Evolutionary conservation across 2,888 invertebrate species (phyloP), one percentile per base, ranked within the genome.

Genomic region (Apantesis nais): DNA sequence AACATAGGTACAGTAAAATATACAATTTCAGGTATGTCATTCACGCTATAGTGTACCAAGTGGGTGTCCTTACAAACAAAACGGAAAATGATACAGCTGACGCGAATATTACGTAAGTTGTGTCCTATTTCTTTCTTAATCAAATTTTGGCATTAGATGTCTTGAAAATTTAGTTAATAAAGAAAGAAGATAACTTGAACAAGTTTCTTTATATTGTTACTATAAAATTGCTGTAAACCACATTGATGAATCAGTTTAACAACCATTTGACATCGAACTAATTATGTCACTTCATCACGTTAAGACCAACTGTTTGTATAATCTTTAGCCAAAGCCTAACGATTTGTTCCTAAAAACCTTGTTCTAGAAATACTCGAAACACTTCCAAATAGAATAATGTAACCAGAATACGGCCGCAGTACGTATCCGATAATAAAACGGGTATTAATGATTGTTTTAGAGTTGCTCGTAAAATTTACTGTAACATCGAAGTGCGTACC

Each of bases 361-460:
- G 4, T 44, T 63, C 29, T 63, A 29, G 63, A 44, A 44, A 41
- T 39, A 29, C 12, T 9, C 11, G 3, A 39, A 34, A 58, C 34
- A 29, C 39, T 58, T 65, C 25, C 55, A 37, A 37, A 37, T 37
- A 25, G 55, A 25, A 25, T 7, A 22, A 58, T 39, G 5, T 31
- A 39, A 67, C 67, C 72, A 77, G 85, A 86, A 84, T 83, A 86
- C 75, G 66, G 70, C 77, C 77, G 72, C 79, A 74, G 69, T 61
- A 74, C 77, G 74, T 74, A 74, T 71, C 63, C 68, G 64, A 84
- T 78, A 79, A 81, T 87, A 86, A 87, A 87, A 81, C 76, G 78
- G 60, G 77, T 83, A 87, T 87, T 87, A 87, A 87, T 86, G 88
- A 86, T 86, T 85, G 85, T 86, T 87, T 87, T 86, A 87, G 82